Evolutionary conservation across 2,888 invertebrate species (phyloP).

Genomic region (Drosophila eohydei): DNA sequence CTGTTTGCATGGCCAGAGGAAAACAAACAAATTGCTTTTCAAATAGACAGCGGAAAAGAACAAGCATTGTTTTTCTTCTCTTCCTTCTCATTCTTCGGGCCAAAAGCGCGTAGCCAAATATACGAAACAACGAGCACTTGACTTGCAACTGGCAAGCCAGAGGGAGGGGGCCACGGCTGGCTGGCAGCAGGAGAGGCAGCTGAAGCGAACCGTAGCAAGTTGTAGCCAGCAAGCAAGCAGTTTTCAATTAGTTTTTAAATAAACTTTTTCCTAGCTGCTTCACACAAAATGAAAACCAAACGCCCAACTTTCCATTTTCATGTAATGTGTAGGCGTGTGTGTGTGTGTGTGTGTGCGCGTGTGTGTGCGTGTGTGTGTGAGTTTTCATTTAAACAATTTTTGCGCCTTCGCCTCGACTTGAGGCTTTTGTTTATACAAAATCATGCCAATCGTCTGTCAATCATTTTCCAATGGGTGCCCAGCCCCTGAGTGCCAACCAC

Average conservation of each 20-base stretch:
- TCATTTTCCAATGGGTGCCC: constrained; percentile 73
- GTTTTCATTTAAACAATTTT: constrained; percentile 50
- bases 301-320: constrained; percentile 72
- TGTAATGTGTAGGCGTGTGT: background rate
- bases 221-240: constrained; percentile 51
- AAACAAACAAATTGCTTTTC: constrained; percentile 74
- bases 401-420: constrained; percentile 47
- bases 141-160: constrained; percentile 4
- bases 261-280: constrained; percentile 56
- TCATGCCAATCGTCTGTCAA: constrained; percentile 84
- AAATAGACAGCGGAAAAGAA: constrained; percentile 38
- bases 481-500: constrained; percentile 18
- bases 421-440: constrained; percentile 79
- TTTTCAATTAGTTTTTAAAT: constrained; percentile 79
- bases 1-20: constrained; percentile 31
- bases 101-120: constrained; percentile 48
- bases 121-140: constrained; percentile 56
- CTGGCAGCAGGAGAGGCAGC: constrained; percentile 8
- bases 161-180: background rate
- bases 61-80: constrained; percentile 15
- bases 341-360: constrained; percentile 1
- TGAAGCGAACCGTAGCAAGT: constrained; percentile 46
- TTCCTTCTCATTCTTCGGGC: constrained; percentile 33
- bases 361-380: constrained; percentile 38
- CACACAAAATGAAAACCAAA: constrained; percentile 50